Evolutionary conservation across 2,113 vertebrate species (phyloP).

Genomic region (Mus pahari): DNA sequence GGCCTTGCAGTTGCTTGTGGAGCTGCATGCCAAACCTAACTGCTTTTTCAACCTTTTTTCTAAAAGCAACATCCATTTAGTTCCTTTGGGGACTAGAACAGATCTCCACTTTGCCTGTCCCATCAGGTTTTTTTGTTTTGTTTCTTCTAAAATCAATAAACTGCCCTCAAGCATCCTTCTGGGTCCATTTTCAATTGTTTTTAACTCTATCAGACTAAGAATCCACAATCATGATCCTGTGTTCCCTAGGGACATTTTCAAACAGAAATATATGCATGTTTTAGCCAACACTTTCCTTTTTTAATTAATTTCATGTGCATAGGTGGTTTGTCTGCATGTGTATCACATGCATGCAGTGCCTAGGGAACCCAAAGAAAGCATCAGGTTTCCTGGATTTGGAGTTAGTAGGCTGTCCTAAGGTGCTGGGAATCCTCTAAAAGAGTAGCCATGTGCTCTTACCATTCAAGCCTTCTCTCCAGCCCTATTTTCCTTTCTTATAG

Average conservation of each 20-base stretch:
- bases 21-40: background rate
- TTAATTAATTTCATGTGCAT: background rate
- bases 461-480: background rate
- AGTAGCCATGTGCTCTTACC: background rate
- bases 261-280: constrained; percentile 13
- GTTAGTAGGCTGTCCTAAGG: too few relatives aligned
- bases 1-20: background rate
- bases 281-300: background rate
- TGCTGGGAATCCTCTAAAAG: background rate
- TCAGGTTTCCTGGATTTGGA: background rate
- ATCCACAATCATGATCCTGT: background rate
- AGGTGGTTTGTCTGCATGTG: background rate
- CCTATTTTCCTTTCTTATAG: background rate
- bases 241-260: background rate
- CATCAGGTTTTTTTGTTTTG: background rate
- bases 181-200: background rate
- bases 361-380: background rate
- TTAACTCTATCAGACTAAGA: background rate
- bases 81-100: background rate
- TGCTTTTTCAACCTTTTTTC: background rate
- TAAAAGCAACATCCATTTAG: background rate
- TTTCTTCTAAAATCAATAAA: background rate
- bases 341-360: background rate
- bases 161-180: background rate
- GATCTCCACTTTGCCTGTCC: background rate